Conservation (phyloP, 2,113 vertebrate genomes). For the Euleptes europaea region DNA sequence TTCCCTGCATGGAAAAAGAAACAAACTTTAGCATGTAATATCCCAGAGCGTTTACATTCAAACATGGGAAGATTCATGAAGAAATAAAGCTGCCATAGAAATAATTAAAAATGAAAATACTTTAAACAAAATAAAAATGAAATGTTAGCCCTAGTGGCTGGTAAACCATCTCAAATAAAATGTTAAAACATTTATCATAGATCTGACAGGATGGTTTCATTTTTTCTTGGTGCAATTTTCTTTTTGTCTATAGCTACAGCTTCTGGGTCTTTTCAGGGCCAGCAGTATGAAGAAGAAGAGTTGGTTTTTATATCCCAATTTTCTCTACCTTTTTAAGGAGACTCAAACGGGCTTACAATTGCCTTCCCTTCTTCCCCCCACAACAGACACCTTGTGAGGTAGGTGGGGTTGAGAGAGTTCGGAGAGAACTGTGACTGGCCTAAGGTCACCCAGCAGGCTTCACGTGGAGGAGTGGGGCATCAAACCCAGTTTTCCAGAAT, state of each 20-base stretch:
- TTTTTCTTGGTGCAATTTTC: neutral
- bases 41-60: neutral
- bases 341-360: too few relatives aligned
- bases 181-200: neutral
- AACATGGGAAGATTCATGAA: neutral
- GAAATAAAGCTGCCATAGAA: constrained; percentile 11
- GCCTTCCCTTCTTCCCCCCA: too few relatives aligned
- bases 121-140: constrained; percentile 10
- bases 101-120: constrained; percentile 14
- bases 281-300: too few relatives aligned
- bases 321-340: too few relatives aligned
- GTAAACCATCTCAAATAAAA: neutral
- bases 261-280: neutral
- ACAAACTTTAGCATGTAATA: neutral
- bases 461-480: too few relatives aligned
- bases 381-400: too few relatives aligned
- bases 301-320: too few relatives aligned
- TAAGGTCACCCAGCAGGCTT: too few relatives aligned
- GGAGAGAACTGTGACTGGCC: too few relatives aligned
- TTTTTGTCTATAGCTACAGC: neutral
- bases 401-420: too few relatives aligned
- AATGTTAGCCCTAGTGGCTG: constrained; percentile 5
- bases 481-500: too few relatives aligned
- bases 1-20: neutral
- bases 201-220: neutral